Percentiles rank a stretch among this genome's conserved stretches.
These are phyloP conservation scores for Tauraco erythrolophus DNA, from an alignment of 2,113 vertebrate genomes.

Conservation along the genomic window DNA sequence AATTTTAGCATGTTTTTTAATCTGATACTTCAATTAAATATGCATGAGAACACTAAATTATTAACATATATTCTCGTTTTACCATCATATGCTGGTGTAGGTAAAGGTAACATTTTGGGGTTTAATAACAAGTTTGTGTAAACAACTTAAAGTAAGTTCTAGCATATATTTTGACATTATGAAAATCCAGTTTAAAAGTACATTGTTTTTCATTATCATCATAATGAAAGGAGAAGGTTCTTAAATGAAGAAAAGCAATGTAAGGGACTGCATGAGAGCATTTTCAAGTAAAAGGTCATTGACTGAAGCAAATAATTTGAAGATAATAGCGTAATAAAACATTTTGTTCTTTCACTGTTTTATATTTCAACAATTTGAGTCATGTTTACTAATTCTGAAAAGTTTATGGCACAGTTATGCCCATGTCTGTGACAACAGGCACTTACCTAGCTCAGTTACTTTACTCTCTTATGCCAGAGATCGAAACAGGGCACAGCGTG, in stretches of 20 bases:
- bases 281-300: conserved; percentile 6
- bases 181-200: conserved; percentile 12
- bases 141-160: not conserved
- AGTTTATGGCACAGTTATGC: conserved; percentile 56
- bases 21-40: conserved; percentile 75
- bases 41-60: conserved; percentile 77
- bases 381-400: conserved; percentile 1
- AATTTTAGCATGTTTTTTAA: conserved; percentile 68
- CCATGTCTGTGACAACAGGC: not conserved
- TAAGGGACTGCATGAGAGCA: not conserved
- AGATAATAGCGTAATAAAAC: not conserved
- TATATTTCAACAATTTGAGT: not conserved
- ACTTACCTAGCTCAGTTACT: conserved; percentile 73
- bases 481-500: conserved; percentile 98
- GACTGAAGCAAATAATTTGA: conserved; percentile 26
- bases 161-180: not conserved
- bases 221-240: not conserved
- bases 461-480: conserved; percentile 95
- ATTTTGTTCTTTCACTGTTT: conserved; percentile 19
- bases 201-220: not conserved
- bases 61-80: conserved; percentile 76
- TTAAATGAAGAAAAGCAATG: not conserved
- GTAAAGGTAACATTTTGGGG: not conserved
- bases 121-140: conserved; percentile 10
- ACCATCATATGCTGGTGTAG: not conserved